A percentile compares a stretch with the other conserved stretches of the same genome.
These are phyloP conservation scores for Carabus problematicus DNA, from an alignment of 2,888 invertebrate genomes.

Conservation along the genomic window DNA sequence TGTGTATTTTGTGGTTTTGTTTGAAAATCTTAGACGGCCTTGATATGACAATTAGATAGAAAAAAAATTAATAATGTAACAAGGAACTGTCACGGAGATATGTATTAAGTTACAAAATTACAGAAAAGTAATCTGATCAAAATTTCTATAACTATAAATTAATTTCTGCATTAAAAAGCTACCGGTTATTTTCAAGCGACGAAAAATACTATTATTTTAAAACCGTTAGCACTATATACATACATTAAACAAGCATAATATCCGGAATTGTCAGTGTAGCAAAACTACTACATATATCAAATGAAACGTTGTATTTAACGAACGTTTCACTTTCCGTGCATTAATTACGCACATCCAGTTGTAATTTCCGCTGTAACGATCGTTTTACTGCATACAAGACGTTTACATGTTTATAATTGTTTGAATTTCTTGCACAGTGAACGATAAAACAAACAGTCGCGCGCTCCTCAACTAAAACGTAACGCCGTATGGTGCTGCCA, in stretches of 20 bases:
- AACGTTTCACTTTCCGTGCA: constrained; percentile 35
- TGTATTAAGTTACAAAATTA: constrained; percentile 24
- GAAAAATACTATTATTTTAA: constrained; percentile 6
- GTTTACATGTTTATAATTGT: constrained; percentile 21
- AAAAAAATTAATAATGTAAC: constrained; percentile 16
- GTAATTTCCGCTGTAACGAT: constrained; percentile 38
- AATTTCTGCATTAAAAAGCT: neutral
- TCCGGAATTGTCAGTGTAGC: constrained; percentile 26
- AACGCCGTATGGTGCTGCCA: constrained; percentile 19
- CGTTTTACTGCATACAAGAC: constrained; percentile 18
- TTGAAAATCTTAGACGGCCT: constrained; percentile 23
- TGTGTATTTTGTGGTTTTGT: constrained; percentile 31
- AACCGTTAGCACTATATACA: constrained; percentile 2
- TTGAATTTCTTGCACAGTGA: constrained; percentile 24
- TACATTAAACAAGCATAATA: constrained; percentile 23
- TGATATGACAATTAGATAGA: constrained; percentile 15
- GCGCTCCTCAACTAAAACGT: constrained; percentile 6
- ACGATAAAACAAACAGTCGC: constrained; percentile 13
- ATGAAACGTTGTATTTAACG: constrained; percentile 17
- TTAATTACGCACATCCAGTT: constrained; percentile 37
- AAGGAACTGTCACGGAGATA: constrained; percentile 16
- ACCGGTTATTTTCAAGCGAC: neutral
- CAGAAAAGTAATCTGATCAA: too few species aligned
- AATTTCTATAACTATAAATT: constrained; percentile 22
- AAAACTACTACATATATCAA: neutral